These are phyloP conservation scores for Todiramphus chloris DNA, from an alignment of 2,113 vertebrate genomes.

Conservation along the genomic window DNA sequence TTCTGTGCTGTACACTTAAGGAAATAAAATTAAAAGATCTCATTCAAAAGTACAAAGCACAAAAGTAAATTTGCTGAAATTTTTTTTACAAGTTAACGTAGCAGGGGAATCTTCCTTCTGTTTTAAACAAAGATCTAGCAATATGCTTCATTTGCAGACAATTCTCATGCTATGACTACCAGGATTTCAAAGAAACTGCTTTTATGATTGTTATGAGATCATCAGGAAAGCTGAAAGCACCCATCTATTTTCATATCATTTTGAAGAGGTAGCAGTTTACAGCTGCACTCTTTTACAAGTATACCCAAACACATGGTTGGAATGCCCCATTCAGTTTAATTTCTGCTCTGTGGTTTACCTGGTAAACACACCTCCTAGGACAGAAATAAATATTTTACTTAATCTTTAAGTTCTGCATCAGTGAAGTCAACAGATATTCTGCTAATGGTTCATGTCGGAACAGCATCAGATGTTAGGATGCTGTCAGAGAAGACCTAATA, in stretches of 20 bases:
- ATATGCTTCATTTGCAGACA: background rate
- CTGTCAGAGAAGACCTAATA: background rate
- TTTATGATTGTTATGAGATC: background rate
- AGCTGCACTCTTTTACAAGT: background rate
- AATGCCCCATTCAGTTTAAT: background rate
- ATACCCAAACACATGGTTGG: background rate
- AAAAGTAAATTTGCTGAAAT: background rate
- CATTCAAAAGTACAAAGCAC: background rate
- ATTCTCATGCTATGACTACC: background rate
- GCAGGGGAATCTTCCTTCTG: background rate
- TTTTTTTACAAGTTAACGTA: accelerated
- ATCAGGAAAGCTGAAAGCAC: background rate
- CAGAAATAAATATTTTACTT: conserved; percentile 19
- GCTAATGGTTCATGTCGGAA: background rate
- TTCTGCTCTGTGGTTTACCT: background rate
- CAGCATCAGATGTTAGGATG: background rate
- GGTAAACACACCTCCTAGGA: background rate
- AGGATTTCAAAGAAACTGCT: background rate
- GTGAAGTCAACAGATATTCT: conserved; percentile 18
- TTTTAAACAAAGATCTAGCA: background rate
- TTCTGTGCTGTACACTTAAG: background rate
- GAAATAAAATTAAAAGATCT: background rate
- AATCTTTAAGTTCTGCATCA: conserved; percentile 12
- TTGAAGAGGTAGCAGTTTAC: background rate
- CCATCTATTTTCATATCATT: background rate